Evolutionary conservation across 2,888 invertebrate species (phyloP).

Genomic region (Bembecia ichneumoniformis): DNA sequence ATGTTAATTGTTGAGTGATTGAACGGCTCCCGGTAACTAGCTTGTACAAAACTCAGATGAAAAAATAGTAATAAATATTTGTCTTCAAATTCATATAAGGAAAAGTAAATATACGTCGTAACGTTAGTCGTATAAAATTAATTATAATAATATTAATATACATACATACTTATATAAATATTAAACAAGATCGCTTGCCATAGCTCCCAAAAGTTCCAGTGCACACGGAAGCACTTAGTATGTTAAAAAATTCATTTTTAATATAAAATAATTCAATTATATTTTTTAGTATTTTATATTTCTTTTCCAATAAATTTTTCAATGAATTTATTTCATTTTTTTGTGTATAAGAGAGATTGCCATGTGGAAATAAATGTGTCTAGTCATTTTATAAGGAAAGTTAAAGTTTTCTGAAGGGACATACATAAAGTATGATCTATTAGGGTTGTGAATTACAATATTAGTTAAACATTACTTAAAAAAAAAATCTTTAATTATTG

Average conservation of each 20-base stretch:
- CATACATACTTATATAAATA: conserved; percentile 5
- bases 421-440: conserved; percentile 48
- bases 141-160: conserved; percentile 7
- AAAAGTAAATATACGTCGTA: conserved; percentile 1
- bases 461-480: conserved; percentile 36
- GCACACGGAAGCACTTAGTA: conserved; percentile 16
- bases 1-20: conserved; percentile 67
- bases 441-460: conserved; percentile 69
- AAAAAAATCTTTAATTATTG: conserved; percentile 19
- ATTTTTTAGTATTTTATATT: conserved; percentile 12
- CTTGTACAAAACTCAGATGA: conserved; percentile 55
- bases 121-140: conserved; percentile 12
- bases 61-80: conserved; percentile 29
- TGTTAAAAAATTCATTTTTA: conserved; percentile 8
- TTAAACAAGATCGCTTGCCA: conserved; percentile 32
- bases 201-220: conserved; percentile 27
- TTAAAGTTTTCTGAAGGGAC: conserved; percentile 45
- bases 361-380: conserved; percentile 45
- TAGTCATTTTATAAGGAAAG: conserved; percentile 53
- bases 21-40: conserved; percentile 69
- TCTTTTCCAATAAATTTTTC: conserved; percentile 13
- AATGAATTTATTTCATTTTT: conserved; percentile 10
- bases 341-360: conserved; percentile 33
- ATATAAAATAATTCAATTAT: conserved; percentile 6
- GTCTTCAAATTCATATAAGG: conserved; percentile 34